phyloP scores from a whole-genome alignment of 2,888 invertebrate species.

The Steinernema scapterisci region DNA sequence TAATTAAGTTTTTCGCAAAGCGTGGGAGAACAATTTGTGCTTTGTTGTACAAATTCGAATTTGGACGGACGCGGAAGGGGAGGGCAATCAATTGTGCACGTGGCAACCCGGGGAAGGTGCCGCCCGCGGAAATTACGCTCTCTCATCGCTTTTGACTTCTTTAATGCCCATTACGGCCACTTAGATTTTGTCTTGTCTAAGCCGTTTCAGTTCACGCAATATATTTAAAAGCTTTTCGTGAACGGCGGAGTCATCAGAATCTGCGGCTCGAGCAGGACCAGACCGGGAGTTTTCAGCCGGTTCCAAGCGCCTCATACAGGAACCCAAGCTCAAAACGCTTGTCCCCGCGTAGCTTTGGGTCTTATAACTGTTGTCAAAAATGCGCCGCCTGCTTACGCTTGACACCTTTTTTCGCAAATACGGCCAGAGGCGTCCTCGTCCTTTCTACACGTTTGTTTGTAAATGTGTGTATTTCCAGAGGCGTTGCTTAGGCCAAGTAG shows the following conservation, averaged over 20 bases:
- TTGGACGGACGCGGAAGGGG: no score
- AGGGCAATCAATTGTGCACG: conserved; percentile 1
- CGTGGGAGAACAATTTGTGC: not conserved
- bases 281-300: no score
- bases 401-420: no score
- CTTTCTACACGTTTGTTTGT: not conserved
- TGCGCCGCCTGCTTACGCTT: no score
- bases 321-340: no score
- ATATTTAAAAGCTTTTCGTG: conserved; percentile 27
- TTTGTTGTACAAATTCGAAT: conserved; percentile 11
- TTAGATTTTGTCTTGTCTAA: conserved; percentile 27
- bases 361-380: no score
- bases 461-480: not conserved
- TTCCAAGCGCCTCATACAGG: no score
- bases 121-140: not conserved
- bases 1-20: conserved; percentile 22
- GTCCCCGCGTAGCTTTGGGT: no score
- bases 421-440: no score
- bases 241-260: conserved; percentile 6
- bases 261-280: no score
- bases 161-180: conserved; percentile 32
- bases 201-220: conserved; percentile 21
- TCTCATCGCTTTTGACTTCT: conserved; percentile 13
- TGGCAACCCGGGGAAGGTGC: not conserved
- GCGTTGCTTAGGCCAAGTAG: conserved; percentile 27